Conservation (phyloP, 1,140 invertebrate genomes). For the Drosophila sproati region DNA sequence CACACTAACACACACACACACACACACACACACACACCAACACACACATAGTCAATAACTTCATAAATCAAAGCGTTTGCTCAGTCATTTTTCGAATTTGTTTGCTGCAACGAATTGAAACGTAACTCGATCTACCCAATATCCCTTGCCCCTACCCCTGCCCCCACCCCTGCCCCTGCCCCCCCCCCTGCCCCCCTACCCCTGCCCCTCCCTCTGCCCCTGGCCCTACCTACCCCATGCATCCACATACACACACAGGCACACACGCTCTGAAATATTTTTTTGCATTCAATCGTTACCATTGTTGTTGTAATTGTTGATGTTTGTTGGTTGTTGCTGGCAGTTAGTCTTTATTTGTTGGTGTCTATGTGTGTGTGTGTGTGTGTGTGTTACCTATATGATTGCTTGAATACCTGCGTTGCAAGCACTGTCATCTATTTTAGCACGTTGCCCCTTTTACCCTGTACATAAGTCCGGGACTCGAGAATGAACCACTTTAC, state of each 20-base stretch:
- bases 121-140: constrained; percentile 40
- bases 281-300: constrained; percentile 28
- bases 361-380: background rate
- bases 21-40: constrained; percentile 4
- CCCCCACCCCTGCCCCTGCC: too few species aligned
- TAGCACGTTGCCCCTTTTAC: background rate
- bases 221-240: background rate
- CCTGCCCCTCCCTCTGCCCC: too few species aligned
- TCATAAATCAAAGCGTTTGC: constrained; percentile 81
- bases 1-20: constrained; percentile 1
- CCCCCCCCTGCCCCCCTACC: background rate
- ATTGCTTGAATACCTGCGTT: constrained; percentile 1
- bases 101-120: constrained; percentile 67
- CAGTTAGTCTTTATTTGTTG: background rate
- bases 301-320: constrained; percentile 17
- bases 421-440: background rate
- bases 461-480: background rate
- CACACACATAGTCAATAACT: constrained; percentile 57
- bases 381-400: background rate
- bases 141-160: background rate
- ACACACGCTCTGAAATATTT: constrained; percentile 6
- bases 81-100: constrained; percentile 81
- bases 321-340: constrained; percentile 7
- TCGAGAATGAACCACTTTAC: background rate
- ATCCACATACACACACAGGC: background rate